A percentile compares a stretch with the other conserved stretches of the same genome.
Conservation (phyloP, 2,797 vertebrate species). For the Enteromius treurensis region DNA sequence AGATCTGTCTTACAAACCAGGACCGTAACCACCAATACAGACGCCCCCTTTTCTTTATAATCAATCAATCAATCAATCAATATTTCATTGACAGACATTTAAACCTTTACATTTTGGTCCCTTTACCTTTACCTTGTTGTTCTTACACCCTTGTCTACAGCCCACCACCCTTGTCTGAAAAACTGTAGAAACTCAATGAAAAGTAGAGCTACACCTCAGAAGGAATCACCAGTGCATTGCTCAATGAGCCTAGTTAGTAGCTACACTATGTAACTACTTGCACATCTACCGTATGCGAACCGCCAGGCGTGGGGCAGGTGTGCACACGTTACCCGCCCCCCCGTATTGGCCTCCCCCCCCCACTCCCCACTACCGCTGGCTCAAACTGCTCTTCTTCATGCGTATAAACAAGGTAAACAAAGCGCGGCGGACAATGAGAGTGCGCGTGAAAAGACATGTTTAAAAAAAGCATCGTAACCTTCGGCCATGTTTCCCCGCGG, state of each 20-base stretch:
- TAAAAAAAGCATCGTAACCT: conserved; percentile 87
- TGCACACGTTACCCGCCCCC: conserved; percentile 65
- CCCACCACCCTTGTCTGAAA: not conserved
- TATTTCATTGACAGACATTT: not conserved
- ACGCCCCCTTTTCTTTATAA: not conserved
- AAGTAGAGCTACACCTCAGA: conserved; percentile 22
- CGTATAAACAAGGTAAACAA: conserved; percentile 52
- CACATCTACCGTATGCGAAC: conserved; percentile 15
- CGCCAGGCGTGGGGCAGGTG: conserved; percentile 69
- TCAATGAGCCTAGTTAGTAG: conserved; percentile 24
- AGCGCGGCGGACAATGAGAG: conserved; percentile 34
- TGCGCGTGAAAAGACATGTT: conserved; percentile 64
- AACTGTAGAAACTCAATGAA: conserved; percentile 23
- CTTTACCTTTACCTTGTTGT: not conserved
- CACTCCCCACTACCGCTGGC: conserved; percentile 24
- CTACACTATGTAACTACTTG: conserved; percentile 10
- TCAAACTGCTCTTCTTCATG: conserved; percentile 21
- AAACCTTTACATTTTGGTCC: not conserved
- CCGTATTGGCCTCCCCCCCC: not conserved
- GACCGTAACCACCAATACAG: not conserved
- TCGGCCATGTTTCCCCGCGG: conserved; percentile 99
- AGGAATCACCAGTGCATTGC: not conserved
- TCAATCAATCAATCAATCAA: not conserved
- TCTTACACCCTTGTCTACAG: not conserved
- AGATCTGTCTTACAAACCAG: not conserved